Conservation (phyloP, 2,888 invertebrate species). For the Habroteleia sp. region DNA sequence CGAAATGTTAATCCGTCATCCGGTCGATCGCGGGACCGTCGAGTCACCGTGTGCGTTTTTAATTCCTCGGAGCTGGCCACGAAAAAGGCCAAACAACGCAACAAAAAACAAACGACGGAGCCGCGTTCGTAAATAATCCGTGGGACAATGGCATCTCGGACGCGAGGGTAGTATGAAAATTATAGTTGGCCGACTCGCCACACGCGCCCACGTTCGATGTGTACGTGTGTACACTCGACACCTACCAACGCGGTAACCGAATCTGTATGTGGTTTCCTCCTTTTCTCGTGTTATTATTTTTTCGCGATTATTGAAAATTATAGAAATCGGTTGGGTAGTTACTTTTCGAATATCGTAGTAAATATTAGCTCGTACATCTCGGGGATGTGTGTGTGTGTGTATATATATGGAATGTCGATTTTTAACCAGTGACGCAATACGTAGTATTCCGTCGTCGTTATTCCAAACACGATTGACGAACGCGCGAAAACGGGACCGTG, state of each 20-base stretch:
- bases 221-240: constrained; percentile 16
- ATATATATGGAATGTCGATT: too few relatives aligned
- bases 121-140: constrained; percentile 52
- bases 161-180: constrained; percentile 54
- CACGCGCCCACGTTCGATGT: constrained; percentile 44
- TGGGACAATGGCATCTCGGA: constrained; percentile 54
- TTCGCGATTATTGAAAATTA: too few relatives aligned
- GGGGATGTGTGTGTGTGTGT: too few relatives aligned
- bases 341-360: too few relatives aligned
- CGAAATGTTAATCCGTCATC: constrained; percentile 53
- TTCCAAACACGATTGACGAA: constrained; percentile 43
- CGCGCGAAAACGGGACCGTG: constrained; percentile 55
- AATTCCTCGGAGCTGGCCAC: constrained; percentile 20
- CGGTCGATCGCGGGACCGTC: constrained; percentile 39
- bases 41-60: constrained; percentile 33
- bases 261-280: too few relatives aligned
- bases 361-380: too few relatives aligned
- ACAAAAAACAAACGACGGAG: constrained; percentile 17
- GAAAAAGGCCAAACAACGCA: constrained; percentile 26
- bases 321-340: too few relatives aligned
- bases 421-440: constrained; percentile 36
- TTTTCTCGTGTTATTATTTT: too few relatives aligned
- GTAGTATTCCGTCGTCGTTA: constrained; percentile 9
- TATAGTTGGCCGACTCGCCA: constrained; percentile 39
- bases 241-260: too few relatives aligned